Evolutionary conservation across 1,140 invertebrate species (phyloP), one percentile per base, ranked within the genome.

Genomic region (Adoxophyes honmai): DNA sequence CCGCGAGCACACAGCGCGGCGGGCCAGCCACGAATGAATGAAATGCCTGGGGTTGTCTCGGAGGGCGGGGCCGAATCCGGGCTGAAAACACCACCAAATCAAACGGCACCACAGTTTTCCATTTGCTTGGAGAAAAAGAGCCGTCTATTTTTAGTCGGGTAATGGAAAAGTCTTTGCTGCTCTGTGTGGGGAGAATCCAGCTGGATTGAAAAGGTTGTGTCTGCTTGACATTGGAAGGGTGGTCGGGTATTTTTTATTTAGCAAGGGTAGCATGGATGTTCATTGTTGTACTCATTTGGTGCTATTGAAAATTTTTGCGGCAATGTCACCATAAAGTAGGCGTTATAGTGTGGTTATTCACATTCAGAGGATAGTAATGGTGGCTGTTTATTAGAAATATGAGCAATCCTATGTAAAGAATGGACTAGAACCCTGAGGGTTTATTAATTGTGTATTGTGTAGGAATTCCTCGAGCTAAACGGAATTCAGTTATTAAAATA

Each of bases 11-110:
- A 61, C 66, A 61, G 64, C 69, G 10, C 15, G 34, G 34, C 64
- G 69, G 62, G 68, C 55, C 59, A 58, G 57, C 59, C 57, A 54
- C 68, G 68, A 76, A 71, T 81, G 78, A 81, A 81, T 81, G 78
- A 72, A 76, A 56, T 15, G 15, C 59, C 69, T 66, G 66, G 75
- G 77, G 77, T 73, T 60, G 77, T 42, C 56, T 63, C 35, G 53
- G 66, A 71, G 68, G 77, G 77, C 77, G 77, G 75, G 69, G 75
- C 75, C 65, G 60, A 42, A 38, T 54, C 34, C 39, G 28, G 21
- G 33, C 51, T 54, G 18, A 60, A 42, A 63, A 68, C 53, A 62
- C 62, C 52, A 21, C 65, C 39, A 9, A 64, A 39, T 67, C 59
- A 8, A 64, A 66, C 57, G 62, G 58, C 34, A 7, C 28, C 9